Conservation (phyloP, 2,888 invertebrate species). For the Mimas tiliae region DNA sequence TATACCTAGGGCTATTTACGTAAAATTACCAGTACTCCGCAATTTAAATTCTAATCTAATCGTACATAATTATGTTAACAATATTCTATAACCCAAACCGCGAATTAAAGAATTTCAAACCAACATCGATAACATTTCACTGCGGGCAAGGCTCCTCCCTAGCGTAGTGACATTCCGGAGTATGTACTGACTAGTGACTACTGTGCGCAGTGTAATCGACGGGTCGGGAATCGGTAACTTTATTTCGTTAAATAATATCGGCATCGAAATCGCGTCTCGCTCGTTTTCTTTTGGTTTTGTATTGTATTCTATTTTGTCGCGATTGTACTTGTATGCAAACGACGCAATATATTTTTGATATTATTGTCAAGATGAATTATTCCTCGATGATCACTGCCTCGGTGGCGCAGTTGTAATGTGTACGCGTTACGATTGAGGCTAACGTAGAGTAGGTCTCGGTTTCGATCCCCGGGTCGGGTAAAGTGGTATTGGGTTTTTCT, state of each 20-base stretch:
- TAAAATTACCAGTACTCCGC: no score
- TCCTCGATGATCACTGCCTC: no score
- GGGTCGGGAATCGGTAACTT: neutral
- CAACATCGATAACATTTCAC: slow-evolving; percentile 3
- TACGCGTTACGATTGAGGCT: no score
- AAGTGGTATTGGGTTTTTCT: no score
- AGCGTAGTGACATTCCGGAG: slow-evolving; percentile 1
- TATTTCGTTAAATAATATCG: slow-evolving; percentile 11
- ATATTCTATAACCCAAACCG: neutral
- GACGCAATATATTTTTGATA: neutral
- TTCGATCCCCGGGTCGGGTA: no score
- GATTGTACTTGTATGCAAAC: neutral
- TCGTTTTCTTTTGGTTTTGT: neutral
- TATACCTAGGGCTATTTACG: no score
- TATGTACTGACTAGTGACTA: no score
- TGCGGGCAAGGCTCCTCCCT: neutral
- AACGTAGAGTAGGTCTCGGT: no score
- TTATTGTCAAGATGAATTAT: no score
- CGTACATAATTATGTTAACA: no score
- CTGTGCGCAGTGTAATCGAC: slow-evolving; percentile 2
- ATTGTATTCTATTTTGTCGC: neutral
- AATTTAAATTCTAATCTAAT: no score
- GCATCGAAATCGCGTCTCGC: neutral
- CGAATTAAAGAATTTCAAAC: neutral
- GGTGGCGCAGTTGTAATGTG: no score